These are phyloP conservation scores for Drosophila carrolli DNA, from an alignment of 1,140 invertebrate species.

Conservation along the genomic window DNA sequence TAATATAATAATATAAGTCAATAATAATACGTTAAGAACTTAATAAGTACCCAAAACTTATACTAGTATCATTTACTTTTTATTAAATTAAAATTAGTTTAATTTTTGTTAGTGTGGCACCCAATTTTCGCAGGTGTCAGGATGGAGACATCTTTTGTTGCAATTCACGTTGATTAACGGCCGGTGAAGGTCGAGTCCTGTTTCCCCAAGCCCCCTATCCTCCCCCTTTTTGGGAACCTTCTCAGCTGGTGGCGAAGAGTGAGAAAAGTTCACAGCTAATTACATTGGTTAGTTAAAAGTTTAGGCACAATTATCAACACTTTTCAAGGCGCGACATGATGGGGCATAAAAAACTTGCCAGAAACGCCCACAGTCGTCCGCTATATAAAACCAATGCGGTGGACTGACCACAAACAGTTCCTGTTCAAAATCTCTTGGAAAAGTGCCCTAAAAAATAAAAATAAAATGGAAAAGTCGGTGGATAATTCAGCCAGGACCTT, in stretches of 20 bases:
- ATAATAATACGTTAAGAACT: too few relatives aligned
- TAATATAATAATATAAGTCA: too few relatives aligned
- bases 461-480: constrained; percentile 23
- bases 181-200: constrained; percentile 36
- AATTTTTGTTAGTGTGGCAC: constrained; percentile 6
- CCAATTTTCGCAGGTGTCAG: constrained; percentile 4
- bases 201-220: not conserved
- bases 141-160: constrained; percentile 36
- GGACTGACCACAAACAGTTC: constrained; percentile 31
- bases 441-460: not conserved
- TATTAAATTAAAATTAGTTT: too few relatives aligned
- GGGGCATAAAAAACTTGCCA: constrained; percentile 61
- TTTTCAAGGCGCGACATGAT: constrained; percentile 59
- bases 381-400: constrained; percentile 44
- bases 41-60: too few relatives aligned
- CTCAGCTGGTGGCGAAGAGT: constrained; percentile 48
- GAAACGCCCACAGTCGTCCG: constrained; percentile 42
- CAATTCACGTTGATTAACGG: constrained; percentile 53
- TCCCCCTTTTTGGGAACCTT: constrained; percentile 16
- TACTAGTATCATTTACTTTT: too few relatives aligned
- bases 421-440: not conserved
- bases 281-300: constrained; percentile 61
- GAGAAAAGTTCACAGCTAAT: constrained; percentile 62
- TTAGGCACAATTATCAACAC: constrained; percentile 80
- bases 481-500: constrained; percentile 39